phyloP scores from a whole-genome alignment of 2,113 vertebrate species.

The Hoplias malabaricus region DNA sequence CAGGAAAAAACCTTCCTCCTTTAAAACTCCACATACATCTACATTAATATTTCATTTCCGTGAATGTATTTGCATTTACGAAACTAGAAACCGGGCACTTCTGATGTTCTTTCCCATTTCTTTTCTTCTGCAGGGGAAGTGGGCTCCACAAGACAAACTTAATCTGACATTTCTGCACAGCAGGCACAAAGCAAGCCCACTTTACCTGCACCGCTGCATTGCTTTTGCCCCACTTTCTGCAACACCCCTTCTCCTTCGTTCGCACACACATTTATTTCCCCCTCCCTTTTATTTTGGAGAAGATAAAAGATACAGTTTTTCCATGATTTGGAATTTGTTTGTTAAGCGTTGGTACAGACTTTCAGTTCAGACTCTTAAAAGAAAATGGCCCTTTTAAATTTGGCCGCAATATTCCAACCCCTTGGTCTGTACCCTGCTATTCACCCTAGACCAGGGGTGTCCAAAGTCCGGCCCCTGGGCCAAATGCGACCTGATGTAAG shows the following conservation, averaged over 20 bases:
- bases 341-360: too few species aligned
- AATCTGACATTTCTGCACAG: constrained; percentile 56
- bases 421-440: too few species aligned
- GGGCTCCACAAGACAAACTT: constrained; percentile 30
- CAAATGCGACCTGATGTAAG: too few species aligned
- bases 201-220: constrained; percentile 58
- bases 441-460: too few species aligned
- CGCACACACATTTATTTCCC: not conserved
- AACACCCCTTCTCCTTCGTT: not conserved
- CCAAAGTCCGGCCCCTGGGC: too few species aligned
- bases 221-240: constrained; percentile 11
- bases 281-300: not conserved
- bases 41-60: constrained; percentile 58
- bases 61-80: constrained; percentile 63
- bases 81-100: constrained; percentile 62
- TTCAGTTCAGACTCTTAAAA: too few species aligned
- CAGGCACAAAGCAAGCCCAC: constrained; percentile 47
- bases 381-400: too few species aligned
- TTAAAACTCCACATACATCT: constrained; percentile 40
- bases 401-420: too few species aligned
- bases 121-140: constrained; percentile 54
- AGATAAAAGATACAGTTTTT: too few species aligned
- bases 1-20: constrained; percentile 14
- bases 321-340: too few species aligned
- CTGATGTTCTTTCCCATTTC: constrained; percentile 59